Evolutionary conservation across 2,888 invertebrate species (phyloP).

Genomic region (Thecophora atra): DNA sequence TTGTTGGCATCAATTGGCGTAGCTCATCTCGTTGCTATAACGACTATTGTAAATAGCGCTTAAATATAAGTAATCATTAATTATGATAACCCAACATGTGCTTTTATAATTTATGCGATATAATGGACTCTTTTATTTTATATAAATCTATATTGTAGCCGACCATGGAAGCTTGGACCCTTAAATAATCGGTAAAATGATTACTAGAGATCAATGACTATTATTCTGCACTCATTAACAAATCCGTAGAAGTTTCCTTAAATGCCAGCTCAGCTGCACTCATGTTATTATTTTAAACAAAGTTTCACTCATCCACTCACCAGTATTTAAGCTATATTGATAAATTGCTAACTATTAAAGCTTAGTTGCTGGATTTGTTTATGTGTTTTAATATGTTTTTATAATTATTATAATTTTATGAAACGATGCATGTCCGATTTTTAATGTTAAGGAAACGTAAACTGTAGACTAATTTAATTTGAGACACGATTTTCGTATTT

Average conservation of each 20-base stretch:
- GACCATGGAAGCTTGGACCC: slow-evolving; percentile 68
- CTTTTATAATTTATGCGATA: not conserved
- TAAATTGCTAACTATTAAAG: too few species aligned
- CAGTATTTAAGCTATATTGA: too few species aligned
- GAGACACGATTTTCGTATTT: slow-evolving; percentile 46
- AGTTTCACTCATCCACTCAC: too few species aligned
- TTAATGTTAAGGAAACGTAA: not conserved
- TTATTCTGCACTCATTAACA: slow-evolving; percentile 17
- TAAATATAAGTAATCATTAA: too few species aligned
- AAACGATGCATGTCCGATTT: not conserved
- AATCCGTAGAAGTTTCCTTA: not conserved
- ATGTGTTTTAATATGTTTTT: too few species aligned
- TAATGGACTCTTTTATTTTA: slow-evolving; percentile 41
- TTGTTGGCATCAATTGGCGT: too few species aligned
- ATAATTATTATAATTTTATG: too few species aligned
- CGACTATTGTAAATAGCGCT: too few species aligned
- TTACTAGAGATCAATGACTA: slow-evolving; percentile 21
- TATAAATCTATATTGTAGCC: slow-evolving; percentile 61
- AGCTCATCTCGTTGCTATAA: too few species aligned
- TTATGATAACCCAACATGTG: too few species aligned
- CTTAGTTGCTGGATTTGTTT: too few species aligned
- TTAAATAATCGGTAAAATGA: slow-evolving; percentile 66
- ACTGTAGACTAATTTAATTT: slow-evolving; percentile 19
- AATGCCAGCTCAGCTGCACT: not conserved
- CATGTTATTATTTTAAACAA: too few species aligned